phyloP scores from a whole-genome alignment of 1,140 invertebrate species.

The Rhagoletis pomonella region DNA sequence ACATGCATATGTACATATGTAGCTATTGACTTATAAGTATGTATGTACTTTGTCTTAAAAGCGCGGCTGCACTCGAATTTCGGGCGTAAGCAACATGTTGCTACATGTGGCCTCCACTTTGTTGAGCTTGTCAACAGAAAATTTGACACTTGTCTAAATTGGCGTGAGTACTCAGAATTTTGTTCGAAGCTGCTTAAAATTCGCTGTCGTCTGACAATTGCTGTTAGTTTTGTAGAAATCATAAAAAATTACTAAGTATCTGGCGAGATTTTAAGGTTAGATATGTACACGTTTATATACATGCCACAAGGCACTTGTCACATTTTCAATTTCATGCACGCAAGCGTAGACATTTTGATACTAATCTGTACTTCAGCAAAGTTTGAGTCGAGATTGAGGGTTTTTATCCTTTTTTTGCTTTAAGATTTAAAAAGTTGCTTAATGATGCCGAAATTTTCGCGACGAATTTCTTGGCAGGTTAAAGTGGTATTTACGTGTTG shows the following conservation, averaged over 20 bases:
- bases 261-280: neutral
- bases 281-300: neutral
- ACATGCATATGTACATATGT: neutral
- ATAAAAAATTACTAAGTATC: neutral
- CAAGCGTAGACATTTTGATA: too few relatives aligned
- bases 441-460: too few relatives aligned
- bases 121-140: constrained; percentile 30
- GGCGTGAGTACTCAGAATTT: constrained; percentile 1
- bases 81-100: neutral
- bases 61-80: neutral
- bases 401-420: too few relatives aligned
- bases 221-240: neutral
- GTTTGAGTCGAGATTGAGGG: too few relatives aligned
- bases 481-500: too few relatives aligned
- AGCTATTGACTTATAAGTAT: too few relatives aligned
- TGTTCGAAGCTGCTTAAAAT: neutral
- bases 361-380: too few relatives aligned
- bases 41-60: neutral
- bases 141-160: constrained; percentile 27
- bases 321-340: neutral
- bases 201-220: neutral
- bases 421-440: too few relatives aligned
- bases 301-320: constrained; percentile 1
- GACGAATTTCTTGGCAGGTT: too few relatives aligned
- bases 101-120: constrained; percentile 2